These are phyloP conservation scores for Pterophyllum scalare DNA, from an alignment of 2,113 vertebrate species.

Conservation along the genomic window DNA sequence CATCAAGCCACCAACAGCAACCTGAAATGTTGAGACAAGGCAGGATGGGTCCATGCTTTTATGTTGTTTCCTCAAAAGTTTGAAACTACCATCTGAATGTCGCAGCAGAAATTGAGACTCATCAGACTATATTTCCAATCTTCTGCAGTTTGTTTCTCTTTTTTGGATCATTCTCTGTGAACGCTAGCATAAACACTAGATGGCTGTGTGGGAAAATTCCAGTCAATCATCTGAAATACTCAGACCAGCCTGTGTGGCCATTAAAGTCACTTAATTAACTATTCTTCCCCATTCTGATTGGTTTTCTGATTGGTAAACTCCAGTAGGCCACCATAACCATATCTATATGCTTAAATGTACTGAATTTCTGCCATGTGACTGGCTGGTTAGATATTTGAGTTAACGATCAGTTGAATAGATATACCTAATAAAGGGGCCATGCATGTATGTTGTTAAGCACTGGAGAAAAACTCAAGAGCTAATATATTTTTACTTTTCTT, in stretches of 20 bases:
- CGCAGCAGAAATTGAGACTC: background rate
- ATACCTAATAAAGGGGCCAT: background rate
- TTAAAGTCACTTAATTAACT: background rate
- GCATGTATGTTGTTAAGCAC: background rate
- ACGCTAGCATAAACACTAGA: background rate
- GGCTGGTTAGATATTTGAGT: background rate
- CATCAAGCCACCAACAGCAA: background rate
- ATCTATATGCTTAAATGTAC: background rate
- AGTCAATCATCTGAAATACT: background rate
- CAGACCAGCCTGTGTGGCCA: background rate
- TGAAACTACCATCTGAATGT: no score
- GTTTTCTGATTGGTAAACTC: background rate
- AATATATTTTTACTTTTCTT: background rate
- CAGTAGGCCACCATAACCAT: background rate
- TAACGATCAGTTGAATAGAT: background rate
- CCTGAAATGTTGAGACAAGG: background rate
- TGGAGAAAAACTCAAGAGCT: background rate
- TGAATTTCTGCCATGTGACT: background rate
- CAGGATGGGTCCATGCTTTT: background rate
- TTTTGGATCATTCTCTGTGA: background rate
- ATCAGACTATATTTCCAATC: conserved; percentile 3
- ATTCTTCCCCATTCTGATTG: background rate
- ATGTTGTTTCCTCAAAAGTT: background rate
- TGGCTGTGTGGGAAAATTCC: background rate
- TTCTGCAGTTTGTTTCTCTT: background rate